A percentile compares a stretch with the other conserved stretches of the same genome.
Conservation (phyloP, 2,888 invertebrate genomes). For the Tinea pellionella region DNA sequence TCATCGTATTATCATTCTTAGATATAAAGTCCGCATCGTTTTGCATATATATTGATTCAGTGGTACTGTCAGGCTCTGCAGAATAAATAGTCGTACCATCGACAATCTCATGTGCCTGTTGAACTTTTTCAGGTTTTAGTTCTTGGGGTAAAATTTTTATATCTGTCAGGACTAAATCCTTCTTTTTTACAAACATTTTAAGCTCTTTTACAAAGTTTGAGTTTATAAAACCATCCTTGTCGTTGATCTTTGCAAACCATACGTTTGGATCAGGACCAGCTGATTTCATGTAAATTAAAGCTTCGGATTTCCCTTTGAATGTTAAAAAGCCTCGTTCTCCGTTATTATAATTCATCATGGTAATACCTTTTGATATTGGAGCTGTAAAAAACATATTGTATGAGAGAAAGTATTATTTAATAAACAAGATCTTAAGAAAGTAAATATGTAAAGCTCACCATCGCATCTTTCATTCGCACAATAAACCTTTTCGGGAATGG, state of each 20-base stretch:
- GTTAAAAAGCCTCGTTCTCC: conserved; percentile 69
- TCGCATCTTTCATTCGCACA: conserved; percentile 79
- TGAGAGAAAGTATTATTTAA: conserved; percentile 14
- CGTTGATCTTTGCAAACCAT: conserved; percentile 78
- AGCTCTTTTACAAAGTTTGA: conserved; percentile 69
- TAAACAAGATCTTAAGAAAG: conserved; percentile 26
- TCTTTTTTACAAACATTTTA: conserved; percentile 53
- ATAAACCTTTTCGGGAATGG: conserved; percentile 74
- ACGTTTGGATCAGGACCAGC: conserved; percentile 70
- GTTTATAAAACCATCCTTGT: conserved; percentile 76
- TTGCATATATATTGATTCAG: neutral
- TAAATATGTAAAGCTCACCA: conserved; percentile 61
- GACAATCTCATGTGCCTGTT: conserved; percentile 61
- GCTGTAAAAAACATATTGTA: conserved; percentile 40
- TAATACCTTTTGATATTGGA: conserved; percentile 73
- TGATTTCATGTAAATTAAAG: conserved; percentile 77
- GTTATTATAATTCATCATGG: conserved; percentile 67
- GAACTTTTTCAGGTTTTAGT: conserved; percentile 51
- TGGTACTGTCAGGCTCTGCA: neutral
- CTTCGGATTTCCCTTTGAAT: conserved; percentile 67
- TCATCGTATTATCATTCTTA: neutral
- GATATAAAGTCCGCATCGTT: neutral
- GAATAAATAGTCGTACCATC: conserved; percentile 76
- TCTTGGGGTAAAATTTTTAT: conserved; percentile 19
- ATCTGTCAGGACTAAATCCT: conserved; percentile 39